Evolutionary conservation across 2,113 vertebrate genomes (phyloP).

Genomic region (Recurvirostra avosetta): DNA sequence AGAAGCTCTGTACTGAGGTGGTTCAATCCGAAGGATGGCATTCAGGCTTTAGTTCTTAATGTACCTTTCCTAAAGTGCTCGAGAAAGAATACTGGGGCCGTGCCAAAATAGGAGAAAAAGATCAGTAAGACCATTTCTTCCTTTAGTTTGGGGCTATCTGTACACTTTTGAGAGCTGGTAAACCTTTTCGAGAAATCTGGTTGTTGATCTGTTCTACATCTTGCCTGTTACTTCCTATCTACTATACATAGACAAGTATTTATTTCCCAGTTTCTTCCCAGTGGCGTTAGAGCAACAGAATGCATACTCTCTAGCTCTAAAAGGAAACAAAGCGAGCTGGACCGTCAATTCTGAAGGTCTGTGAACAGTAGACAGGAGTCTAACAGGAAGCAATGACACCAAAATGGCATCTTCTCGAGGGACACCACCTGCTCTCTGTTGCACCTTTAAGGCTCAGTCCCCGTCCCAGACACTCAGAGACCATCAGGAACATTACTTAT

Average conservation of each 20-base stretch:
- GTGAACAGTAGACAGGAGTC: not conserved
- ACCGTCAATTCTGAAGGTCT: not conserved
- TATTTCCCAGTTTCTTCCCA: not conserved
- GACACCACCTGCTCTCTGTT: not conserved
- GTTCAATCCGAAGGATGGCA: not conserved
- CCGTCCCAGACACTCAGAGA: not conserved
- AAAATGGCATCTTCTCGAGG: not conserved
- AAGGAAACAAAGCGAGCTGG: not conserved
- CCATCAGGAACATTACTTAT: not conserved
- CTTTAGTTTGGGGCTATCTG: not conserved
- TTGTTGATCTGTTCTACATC: not conserved
- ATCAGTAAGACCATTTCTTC: not conserved
- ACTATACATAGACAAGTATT: not conserved
- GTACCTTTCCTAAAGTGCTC: not conserved
- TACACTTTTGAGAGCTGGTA: not conserved
- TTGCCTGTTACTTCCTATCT: not conserved
- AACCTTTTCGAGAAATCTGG: not conserved
- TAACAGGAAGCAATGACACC: not conserved
- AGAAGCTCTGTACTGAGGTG: too few relatives aligned
- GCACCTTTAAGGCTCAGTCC: not conserved
- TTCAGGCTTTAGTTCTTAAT: not conserved
- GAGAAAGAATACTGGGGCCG: not conserved
- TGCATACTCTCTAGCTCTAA: not conserved
- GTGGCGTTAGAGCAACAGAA: not conserved
- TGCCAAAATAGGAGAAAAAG: not conserved